phyloP scores from a whole-genome alignment of 2,888 invertebrate genomes.

The Eristalis pertinax region DNA sequence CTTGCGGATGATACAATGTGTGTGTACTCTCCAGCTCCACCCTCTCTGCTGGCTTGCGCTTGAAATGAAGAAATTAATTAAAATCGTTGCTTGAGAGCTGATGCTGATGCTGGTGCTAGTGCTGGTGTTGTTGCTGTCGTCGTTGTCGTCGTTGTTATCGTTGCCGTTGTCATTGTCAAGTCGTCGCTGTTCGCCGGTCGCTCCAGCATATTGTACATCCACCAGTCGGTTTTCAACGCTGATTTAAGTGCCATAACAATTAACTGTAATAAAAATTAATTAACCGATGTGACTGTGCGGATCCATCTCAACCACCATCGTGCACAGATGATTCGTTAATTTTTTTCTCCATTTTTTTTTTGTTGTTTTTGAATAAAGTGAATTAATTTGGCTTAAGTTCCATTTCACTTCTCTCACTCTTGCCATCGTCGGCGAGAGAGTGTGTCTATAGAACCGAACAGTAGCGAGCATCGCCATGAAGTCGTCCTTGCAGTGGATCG shows the following conservation, averaged over 20 bases:
- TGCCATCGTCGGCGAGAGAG: neutral
- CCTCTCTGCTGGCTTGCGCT: neutral
- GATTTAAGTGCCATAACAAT: constrained; percentile 71
- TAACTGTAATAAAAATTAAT: constrained; percentile 72
- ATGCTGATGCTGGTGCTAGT: neutral
- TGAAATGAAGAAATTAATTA: constrained; percentile 52
- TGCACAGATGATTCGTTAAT: constrained; percentile 29
- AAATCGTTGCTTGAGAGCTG: constrained; percentile 30
- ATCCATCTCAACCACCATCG: constrained; percentile 6
- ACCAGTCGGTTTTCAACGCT: constrained; percentile 57
- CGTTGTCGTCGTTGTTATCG: neutral
- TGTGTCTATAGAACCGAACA: neutral
- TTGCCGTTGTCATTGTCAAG: neutral
- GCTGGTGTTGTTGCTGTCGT: constrained; percentile 6
- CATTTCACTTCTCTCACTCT: constrained; percentile 33
- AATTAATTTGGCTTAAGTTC: constrained; percentile 38
- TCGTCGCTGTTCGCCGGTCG: neutral
- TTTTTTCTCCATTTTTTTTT: neutral
- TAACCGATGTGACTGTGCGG: constrained; percentile 65
- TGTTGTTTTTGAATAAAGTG: constrained; percentile 38
- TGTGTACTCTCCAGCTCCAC: neutral
- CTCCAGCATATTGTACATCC: constrained; percentile 1
- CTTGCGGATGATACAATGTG: neutral
- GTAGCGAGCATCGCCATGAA: constrained; percentile 56
- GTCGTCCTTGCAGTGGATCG: constrained; percentile 57